A percentile compares a stretch with the other conserved stretches of the same genome.
phyloP scores from a whole-genome alignment of 1,140 invertebrate species.

The Drosophila mauritiana region DNA sequence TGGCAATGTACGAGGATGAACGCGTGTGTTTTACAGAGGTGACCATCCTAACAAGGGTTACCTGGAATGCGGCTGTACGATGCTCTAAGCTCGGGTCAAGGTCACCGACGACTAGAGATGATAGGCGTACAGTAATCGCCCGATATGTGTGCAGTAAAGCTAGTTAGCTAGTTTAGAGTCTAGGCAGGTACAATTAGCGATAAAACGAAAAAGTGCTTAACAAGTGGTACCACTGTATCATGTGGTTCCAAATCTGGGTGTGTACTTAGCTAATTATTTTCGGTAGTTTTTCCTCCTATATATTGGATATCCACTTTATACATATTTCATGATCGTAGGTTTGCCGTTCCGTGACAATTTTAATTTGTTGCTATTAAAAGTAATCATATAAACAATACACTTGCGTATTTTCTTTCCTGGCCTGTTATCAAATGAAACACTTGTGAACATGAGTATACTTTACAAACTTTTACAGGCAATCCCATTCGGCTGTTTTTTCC shows the following conservation, averaged over 20 bases:
- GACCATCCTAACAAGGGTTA: conserved; percentile 9
- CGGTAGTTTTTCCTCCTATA: not conserved
- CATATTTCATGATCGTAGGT: not conserved
- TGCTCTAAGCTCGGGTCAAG: conserved; percentile 34
- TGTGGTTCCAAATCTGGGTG: not conserved
- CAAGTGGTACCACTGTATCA: not conserved
- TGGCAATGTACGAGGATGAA: not conserved
- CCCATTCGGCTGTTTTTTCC: conserved; percentile 87
- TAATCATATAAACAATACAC: conserved; percentile 5
- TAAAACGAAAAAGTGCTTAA: no score
- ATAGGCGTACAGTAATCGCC: conserved; percentile 14
- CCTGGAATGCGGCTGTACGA: conserved; percentile 32
- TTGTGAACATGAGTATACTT: no score
- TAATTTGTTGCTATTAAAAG: conserved; percentile 6
- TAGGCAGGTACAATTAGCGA: no score
- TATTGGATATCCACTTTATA: not conserved
- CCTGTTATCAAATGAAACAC: no score
- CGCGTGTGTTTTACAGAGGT: conserved; percentile 5
- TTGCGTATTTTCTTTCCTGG: not conserved
- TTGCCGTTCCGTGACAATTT: not conserved
- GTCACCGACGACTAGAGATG: conserved; percentile 26
- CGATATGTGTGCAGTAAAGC: not conserved
- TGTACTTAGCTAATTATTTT: not conserved
- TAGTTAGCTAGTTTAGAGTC: no score
- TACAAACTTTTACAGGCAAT: conserved; percentile 84